Base-by-base conservation (phyloP, 92 coral and sea anemone species). In the Porites cylindrica region DNA sequence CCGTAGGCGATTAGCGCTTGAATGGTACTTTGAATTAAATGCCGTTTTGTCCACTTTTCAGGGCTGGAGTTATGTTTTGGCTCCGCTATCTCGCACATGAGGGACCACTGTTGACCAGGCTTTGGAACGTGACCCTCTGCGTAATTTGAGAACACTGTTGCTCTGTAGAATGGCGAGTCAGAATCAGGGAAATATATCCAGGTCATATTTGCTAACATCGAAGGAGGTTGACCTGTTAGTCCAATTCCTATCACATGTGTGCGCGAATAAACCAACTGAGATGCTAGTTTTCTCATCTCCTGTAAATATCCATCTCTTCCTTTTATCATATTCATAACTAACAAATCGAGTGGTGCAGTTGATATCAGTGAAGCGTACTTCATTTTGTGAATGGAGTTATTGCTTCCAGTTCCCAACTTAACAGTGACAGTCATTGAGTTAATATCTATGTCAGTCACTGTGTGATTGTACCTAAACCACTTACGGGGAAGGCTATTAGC, bases 121-220 rank as follows among this genome's bases (percentile, higher is more conserved):
- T 82, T 50, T 29, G 95, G 93, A 43, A 92, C 93, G 26, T 86
- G 91, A 67, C 90, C 87, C 18, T 86, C 87, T 4, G 95, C 82
- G 53, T 92, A 92, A 43, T 85, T 92, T 58, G 95, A 92, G 69
- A 92, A 92, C 5, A 92, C 91, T 21, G 95, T 90, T 51, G 86
- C 26, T 18, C 95, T 91, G 53, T 92, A 92, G 74, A 92, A 90
- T 9, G 95, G 93, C 64, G 95, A 86, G 23, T 92, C 95, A 1
- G 89, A 87, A 74, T 92, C 95, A 18, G 95, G 93, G 51, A 92
- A 92, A 26, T 92, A 92, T 54, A 92, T 72, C 95, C 95, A 92
- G 7, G 95, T 86, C 75, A 86, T 92, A 74, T 72, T 72, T 4
- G 83, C 52, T 50, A 92, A 80, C 14, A 59, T 61, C 26, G 66